Evolutionary conservation across 2,113 vertebrate genomes (phyloP), one percentile per base, ranked within the genome.

Genomic region (Urocitellus parryii): DNA sequence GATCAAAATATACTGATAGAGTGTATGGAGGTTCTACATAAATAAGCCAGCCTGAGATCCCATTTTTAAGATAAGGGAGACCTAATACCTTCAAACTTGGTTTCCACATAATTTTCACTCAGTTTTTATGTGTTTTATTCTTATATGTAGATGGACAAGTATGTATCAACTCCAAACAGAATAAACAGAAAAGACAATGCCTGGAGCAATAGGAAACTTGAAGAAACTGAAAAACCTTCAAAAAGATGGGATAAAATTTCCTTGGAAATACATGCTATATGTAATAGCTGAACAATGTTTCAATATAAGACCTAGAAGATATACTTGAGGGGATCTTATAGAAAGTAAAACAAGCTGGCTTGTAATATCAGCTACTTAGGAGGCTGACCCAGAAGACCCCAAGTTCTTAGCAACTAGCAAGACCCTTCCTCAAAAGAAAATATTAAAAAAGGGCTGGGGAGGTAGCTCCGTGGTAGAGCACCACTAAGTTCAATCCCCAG

Each of bases 161-260:
- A 91, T 70, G 17, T 68, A 76, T 82, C 76, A 95, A 90, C 8
- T 76, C 27, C n/a, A 95, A 87, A 81, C 7, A 76, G 51, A 72
- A 65, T 4, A 88, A 32, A 72, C n/a, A 82, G 61, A 25, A 34
- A 67, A 82, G 37, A 79, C 2, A 72, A 53, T 90, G 65, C 67
- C 93, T 89, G 39, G 48, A 92, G 10, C 58, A 92, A 77, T 0
- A 58, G 32, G 72, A 89, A 89, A 89, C 39, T 42, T 81, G 48
- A 79, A 86, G 39, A 90, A 95, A 93, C 10, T 29, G 68, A 86
- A 37, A 58, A 78, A 86, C 8, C n/a, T 90, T 95, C 16, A 86
- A 78, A 91, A 91, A 82, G 34, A 42, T 45, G 91, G 77, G 63
- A 68, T 48, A 90, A 84, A 93, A 14, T 34, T 78, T 89, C 92